Evolutionary conservation across 2,113 vertebrate species (phyloP).

Genomic region (Archocentrus centrarchus): DNA sequence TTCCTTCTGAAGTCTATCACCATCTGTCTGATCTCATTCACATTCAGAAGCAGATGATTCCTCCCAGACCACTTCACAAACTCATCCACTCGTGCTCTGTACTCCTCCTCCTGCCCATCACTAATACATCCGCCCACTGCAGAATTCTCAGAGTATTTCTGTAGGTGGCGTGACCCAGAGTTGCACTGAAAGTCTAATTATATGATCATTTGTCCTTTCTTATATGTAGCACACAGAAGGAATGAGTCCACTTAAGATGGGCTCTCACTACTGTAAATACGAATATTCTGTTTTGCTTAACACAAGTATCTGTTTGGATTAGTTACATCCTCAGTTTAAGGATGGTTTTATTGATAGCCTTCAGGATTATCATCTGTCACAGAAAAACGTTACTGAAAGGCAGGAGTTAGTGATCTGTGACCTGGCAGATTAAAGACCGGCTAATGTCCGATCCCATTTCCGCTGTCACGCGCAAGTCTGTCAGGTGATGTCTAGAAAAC

Average conservation of each 20-base stretch:
- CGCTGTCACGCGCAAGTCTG: background rate
- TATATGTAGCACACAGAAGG: background rate
- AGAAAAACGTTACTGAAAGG: too few species aligned
- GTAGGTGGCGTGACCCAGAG: background rate
- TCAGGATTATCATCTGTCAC: too few species aligned
- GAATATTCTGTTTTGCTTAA: background rate
- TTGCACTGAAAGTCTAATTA: background rate
- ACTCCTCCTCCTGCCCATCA: background rate
- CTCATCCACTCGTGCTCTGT: background rate
- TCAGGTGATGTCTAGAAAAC: background rate
- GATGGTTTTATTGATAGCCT: too few species aligned
- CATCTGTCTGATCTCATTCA: background rate
- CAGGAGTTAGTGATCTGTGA: background rate
- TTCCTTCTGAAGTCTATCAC: background rate
- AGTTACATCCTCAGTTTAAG: too few species aligned
- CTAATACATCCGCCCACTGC: background rate
- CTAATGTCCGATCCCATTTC: background rate
- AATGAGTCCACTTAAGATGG: background rate
- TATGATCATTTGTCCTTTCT: background rate
- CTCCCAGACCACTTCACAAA: background rate
- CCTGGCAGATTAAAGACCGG: background rate
- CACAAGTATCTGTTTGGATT: too few species aligned
- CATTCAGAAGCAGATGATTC: background rate
- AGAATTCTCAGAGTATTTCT: background rate
- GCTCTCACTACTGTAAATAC: background rate